A percentile compares a stretch with the other conserved stretches of the same genome.
Evolutionary conservation across 2,888 invertebrate species (phyloP).

Genomic region (Sinhomidia bicolor): DNA sequence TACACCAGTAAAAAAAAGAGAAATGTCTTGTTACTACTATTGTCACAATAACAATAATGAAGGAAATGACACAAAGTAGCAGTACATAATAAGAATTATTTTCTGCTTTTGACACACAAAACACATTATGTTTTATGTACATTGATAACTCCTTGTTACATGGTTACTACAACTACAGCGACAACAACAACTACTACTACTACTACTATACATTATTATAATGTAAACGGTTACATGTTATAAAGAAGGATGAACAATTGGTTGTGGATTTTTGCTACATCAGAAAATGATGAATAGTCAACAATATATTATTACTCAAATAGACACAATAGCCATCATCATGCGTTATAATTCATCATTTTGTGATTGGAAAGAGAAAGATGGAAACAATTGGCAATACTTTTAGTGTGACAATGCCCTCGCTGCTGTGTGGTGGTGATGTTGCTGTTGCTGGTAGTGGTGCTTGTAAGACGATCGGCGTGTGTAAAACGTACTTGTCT

Average conservation of each 20-base stretch:
- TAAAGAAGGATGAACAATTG: conserved; percentile 59
- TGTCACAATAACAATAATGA: background rate
- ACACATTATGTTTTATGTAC: background rate
- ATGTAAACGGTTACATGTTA: no score
- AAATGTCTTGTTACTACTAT: conserved; percentile 1
- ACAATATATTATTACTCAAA: conserved; percentile 9
- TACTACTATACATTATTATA: no score
- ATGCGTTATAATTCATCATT: background rate
- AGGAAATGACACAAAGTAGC: conserved; percentile 32
- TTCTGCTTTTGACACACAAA: conserved; percentile 6
- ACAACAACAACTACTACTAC: no score
- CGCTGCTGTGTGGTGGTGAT: no score
- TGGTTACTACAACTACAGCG: no score
- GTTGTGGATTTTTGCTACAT: conserved; percentile 44
- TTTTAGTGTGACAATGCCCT: conserved; percentile 43
- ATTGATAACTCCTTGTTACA: conserved; percentile 33
- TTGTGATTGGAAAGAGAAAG: background rate
- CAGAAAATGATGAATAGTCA: conserved; percentile 6
- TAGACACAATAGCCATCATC: background rate
- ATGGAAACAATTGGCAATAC: conserved; percentile 41
- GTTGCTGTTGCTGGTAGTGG: no score
- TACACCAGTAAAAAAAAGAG: background rate
- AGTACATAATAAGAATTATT: background rate
- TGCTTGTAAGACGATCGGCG: conserved; percentile 12
- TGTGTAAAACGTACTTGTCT: conserved; percentile 52